These are phyloP conservation scores for Helicoverpa armigera DNA, from an alignment of 1,140 invertebrate genomes.

Conservation along the genomic window DNA sequence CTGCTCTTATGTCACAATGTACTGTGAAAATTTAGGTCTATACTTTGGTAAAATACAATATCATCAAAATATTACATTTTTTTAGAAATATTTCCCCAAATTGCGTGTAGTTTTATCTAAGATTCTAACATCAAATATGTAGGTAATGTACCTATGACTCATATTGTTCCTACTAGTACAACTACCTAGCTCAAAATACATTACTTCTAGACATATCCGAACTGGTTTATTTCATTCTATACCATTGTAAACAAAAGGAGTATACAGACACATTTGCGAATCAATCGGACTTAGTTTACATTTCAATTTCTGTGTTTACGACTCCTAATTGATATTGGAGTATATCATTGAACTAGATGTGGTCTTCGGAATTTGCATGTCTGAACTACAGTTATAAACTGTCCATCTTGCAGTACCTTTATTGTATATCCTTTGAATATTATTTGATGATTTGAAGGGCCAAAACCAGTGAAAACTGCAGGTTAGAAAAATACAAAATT, in stretches of 20 bases:
- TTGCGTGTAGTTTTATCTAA: too few species aligned
- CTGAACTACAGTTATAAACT: too few species aligned
- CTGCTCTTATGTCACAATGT: too few species aligned
- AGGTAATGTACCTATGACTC: not conserved
- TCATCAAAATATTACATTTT: too few species aligned
- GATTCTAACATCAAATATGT: not conserved
- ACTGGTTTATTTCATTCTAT: slow-evolving; percentile 34
- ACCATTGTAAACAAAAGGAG: slow-evolving; percentile 31
- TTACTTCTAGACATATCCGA: slow-evolving; percentile 26
- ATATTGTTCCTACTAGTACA: not conserved
- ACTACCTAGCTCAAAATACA: slow-evolving; percentile 5
- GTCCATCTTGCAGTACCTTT: too few species aligned
- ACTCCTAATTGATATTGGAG: slow-evolving; percentile 30
- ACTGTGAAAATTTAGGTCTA: too few species aligned
- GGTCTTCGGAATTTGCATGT: slow-evolving; percentile 3
- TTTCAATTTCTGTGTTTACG: slow-evolving; percentile 39
- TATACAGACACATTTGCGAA: slow-evolving; percentile 34
- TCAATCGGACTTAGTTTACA: slow-evolving; percentile 28
- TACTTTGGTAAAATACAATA: too few species aligned
- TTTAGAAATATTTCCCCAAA: too few species aligned
- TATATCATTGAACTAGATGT: slow-evolving; percentile 29
- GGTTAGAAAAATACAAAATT: too few species aligned
- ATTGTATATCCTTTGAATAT: not conserved
- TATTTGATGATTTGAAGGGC: not conserved
- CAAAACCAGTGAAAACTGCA: too few species aligned